These are phyloP conservation scores for Apogon talboti DNA, from an alignment of 2,797 vertebrate species.

Conservation along the genomic window DNA sequence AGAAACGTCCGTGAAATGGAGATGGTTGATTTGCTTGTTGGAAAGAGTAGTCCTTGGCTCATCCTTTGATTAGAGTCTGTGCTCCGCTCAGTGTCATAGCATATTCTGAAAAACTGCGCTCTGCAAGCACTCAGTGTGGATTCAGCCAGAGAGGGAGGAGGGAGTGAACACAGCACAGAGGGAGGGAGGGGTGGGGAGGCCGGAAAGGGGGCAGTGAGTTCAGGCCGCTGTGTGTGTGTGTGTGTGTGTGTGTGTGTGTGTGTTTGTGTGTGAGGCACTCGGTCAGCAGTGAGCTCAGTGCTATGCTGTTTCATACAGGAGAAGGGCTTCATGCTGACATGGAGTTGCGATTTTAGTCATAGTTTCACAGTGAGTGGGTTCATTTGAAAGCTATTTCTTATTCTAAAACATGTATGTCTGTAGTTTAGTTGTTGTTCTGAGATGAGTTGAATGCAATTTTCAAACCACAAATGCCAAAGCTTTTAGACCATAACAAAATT, in stretches of 20 bases:
- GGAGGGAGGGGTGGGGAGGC: conserved; percentile 27
- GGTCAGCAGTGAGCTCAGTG: conserved; percentile 56
- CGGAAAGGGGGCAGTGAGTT: conserved; percentile 74
- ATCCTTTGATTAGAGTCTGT: conserved; percentile 24
- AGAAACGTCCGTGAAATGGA: neutral
- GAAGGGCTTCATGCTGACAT: conserved; percentile 51
- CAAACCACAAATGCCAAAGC: too few species aligned
- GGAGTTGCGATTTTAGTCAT: conserved; percentile 58
- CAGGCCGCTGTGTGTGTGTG: conserved; percentile 35
- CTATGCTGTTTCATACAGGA: conserved; percentile 43
- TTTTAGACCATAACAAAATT: neutral
- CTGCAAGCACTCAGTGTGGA: conserved; percentile 36
- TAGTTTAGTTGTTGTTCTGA: neutral
- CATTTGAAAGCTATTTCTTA: conserved; percentile 36
- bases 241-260: conserved; percentile 31
- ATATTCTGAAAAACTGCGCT: conserved; percentile 39
- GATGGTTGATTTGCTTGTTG: neutral
- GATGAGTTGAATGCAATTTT: neutral
- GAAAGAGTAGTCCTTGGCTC: conserved; percentile 1
- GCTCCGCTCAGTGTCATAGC: conserved; percentile 36
- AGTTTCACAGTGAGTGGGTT: conserved; percentile 45
- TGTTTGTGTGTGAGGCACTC: conserved; percentile 24
- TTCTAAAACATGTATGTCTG: conserved; percentile 11
- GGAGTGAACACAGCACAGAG: conserved; percentile 14
- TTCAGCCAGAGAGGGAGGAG: conserved; percentile 31